These are phyloP conservation scores for Montipora capitata DNA, from an alignment of 92 coral and sea anemone species.

Conservation along the genomic window DNA sequence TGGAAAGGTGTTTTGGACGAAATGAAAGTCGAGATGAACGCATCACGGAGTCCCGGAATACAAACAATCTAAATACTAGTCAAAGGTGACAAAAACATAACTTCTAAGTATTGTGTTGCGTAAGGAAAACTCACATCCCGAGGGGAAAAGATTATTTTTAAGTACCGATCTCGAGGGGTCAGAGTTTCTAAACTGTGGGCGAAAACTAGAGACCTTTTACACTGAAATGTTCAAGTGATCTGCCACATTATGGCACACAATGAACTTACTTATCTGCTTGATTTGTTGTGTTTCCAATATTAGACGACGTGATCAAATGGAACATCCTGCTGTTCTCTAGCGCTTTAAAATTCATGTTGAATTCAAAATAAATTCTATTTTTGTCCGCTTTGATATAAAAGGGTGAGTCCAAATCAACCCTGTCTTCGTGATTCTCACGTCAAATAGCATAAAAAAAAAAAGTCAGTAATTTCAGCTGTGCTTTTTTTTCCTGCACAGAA, in stretches of 20 bases:
- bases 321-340: slow-evolving; percentile 15
- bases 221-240: no score
- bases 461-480: background rate
- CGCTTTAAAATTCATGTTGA: background rate
- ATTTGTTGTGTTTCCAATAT: background rate
- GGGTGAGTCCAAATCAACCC: slow-evolving; percentile 24
- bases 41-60: no score
- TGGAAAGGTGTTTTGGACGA: no score
- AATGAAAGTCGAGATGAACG: no score
- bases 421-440: background rate
- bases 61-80: no score
- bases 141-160: no score
- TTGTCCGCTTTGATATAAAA: background rate
- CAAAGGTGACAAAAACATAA: no score
- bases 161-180: no score
- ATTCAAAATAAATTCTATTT: slow-evolving; percentile 35
- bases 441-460: background rate
- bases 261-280: background rate
- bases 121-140: no score
- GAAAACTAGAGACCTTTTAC: no score
- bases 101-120: no score
- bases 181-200: background rate
- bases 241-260: no score
- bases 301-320: slow-evolving; percentile 22
- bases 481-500: background rate